Evolutionary conservation across 2,797 vertebrate genomes (phyloP), one percentile per base, ranked within the genome.

Genomic region (Podarcis siculus): DNA sequence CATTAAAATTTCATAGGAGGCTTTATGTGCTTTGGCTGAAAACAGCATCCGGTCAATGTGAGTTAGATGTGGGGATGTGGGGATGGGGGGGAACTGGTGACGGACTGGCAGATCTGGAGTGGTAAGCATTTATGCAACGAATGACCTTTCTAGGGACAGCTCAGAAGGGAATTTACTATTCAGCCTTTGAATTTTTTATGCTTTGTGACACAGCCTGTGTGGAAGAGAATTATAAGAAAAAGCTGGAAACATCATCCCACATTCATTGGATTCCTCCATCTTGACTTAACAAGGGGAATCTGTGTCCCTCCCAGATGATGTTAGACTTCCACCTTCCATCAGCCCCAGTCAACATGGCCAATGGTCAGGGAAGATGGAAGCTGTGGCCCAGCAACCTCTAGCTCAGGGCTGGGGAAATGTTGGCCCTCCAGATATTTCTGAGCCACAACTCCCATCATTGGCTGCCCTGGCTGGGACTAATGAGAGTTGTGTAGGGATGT

Each of bases 1-100:
- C 79, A 79, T 90, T 90, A 90, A 90, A 88, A 87, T 89, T 86
- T 87, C 79, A 84, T 49, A 72, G 67, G 80, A 76, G 83, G 30
- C 35, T 84, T 87, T 87, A 77, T 80, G 78, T 23, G 25, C 30
- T 81, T 49, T 83, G 27, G 58, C 45, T 90, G 76, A 73, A 85
- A 86, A 79, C 79, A 86, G 61, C 67, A 69, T 83, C 58, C 35
- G 1, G 7, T 77, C 82, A 83, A 83, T 79, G 30, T 71, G 30
- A n/a, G 49, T 77, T 87, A 55, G 30, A n/a, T 39, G n/a, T 8
- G 23, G 78, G 13, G 49, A 55, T 61, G 58, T 5, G n/a, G 64
- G 15, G n/a, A 61, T 49, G 58, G 19, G 82, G 49, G n/a, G 73
- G 42, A 25, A 27, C 76, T 85, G 37, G 73, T 55, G 86, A 35